These are phyloP conservation scores for Hylaeus anthracinus DNA, from an alignment of 1,140 invertebrate genomes.

Conservation along the genomic window DNA sequence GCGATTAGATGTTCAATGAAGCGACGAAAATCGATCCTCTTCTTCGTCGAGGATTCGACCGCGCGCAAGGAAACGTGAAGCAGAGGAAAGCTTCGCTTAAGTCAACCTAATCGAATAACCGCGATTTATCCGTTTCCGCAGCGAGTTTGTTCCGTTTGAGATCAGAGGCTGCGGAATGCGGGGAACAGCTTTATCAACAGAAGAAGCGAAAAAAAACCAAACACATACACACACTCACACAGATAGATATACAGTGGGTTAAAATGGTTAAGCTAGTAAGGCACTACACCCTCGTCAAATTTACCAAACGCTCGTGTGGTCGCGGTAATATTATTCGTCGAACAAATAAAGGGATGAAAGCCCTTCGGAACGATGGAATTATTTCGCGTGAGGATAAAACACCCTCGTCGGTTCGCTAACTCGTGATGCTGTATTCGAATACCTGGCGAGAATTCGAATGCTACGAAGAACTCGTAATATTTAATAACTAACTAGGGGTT, in stretches of 20 bases:
- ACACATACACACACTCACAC: no score
- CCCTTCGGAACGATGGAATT: conserved; percentile 4
- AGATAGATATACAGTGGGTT: not conserved
- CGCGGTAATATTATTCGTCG: not conserved
- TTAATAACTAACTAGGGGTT: no score
- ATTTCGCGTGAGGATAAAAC: not conserved
- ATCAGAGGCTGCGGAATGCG: not conserved
- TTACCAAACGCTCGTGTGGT: conserved; percentile 20
- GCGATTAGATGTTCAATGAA: not conserved
- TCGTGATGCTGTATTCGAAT: no score
- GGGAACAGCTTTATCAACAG: not conserved
- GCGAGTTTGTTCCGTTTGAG: not conserved
- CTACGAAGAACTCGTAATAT: no score
- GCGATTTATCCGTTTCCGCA: no score
- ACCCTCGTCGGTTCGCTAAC: no score
- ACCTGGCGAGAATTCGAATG: no score
- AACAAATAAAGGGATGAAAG: not conserved
- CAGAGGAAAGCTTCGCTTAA: not conserved
- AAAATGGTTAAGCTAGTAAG: not conserved
- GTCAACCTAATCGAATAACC: not conserved
- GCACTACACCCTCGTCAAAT: conserved; percentile 20
- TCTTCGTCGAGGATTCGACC: not conserved
- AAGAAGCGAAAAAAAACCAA: not conserved
- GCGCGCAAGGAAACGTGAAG: not conserved
- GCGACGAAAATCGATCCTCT: not conserved